These are phyloP conservation scores for Montipora capitata DNA, from an alignment of 92 coral and sea anemone genomes.

Conservation along the genomic window DNA sequence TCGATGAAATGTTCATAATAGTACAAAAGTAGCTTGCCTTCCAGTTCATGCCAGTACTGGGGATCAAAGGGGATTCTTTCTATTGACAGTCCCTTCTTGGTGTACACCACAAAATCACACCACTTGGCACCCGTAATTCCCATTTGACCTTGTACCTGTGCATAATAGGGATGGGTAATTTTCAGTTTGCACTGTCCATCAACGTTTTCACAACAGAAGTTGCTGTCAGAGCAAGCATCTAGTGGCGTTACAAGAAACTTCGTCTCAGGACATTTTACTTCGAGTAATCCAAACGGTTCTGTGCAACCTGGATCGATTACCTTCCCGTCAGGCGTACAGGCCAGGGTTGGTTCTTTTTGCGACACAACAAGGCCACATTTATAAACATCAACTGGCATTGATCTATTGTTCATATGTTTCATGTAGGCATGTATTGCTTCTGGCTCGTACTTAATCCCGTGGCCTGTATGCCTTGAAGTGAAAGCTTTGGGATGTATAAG, in stretches of 20 bases:
- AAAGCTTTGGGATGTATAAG: conserved; percentile 67
- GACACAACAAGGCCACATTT: conserved; percentile 75
- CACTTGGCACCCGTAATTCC: conserved; percentile 66
- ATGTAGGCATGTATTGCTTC: conserved; percentile 67
- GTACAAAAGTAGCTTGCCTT: conserved; percentile 29
- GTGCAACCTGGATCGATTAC: conserved; percentile 74
- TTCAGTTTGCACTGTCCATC: conserved; percentile 69
- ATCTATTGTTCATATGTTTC: conserved; percentile 67
- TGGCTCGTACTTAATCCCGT: conserved; percentile 76
- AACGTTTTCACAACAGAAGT: conserved; percentile 58
- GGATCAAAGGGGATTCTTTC: conserved; percentile 67
- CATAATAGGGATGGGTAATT: conserved; percentile 59
- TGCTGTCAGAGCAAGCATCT: conserved; percentile 77
- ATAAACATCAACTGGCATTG: conserved; percentile 48
- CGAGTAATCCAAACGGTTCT: conserved; percentile 73
- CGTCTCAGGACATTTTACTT: conserved; percentile 81
- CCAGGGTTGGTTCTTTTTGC: conserved; percentile 64
- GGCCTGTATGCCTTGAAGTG: conserved; percentile 56
- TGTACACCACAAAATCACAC: conserved; percentile 85
- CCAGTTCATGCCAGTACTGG: too few relatives aligned
- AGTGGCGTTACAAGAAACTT: conserved; percentile 81
- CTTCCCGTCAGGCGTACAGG: conserved; percentile 81
- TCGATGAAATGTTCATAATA: conserved; percentile 32
- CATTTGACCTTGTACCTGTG: conserved; percentile 81
- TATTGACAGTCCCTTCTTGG: conserved; percentile 55